phyloP scores from a whole-genome alignment of 2,888 invertebrate species.

The Aspidapion aeneum region DNA sequence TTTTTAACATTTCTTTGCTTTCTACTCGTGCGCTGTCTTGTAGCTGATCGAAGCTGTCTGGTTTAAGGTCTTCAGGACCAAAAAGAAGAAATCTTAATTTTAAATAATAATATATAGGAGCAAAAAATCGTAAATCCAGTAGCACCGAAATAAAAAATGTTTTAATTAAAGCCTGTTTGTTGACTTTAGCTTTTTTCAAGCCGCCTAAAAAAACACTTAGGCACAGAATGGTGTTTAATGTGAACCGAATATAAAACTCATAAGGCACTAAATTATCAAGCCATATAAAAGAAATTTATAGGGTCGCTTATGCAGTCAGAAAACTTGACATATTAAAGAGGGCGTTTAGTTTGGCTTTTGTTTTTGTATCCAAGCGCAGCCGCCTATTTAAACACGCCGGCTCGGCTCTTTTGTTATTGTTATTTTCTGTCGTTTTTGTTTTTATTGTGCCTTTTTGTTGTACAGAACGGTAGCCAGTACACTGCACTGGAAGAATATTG shows the following conservation, averaged over 20 bases:
- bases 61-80: too few species aligned
- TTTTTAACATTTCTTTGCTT: too few species aligned
- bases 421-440: not conserved
- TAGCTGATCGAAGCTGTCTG: too few species aligned
- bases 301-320: not conserved
- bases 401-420: not conserved
- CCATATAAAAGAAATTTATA: not conserved
- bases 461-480: not conserved
- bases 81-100: too few species aligned
- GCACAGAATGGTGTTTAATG: not conserved
- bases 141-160: too few species aligned
- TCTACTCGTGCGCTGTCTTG: too few species aligned
- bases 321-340: conserved; percentile 4
- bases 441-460: not conserved
- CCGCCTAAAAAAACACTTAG: not conserved
- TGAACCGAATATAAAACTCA: not conserved
- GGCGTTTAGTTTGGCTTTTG: not conserved
- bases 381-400: not conserved
- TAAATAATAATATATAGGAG: too few species aligned
- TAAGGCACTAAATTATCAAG: not conserved
- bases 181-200: not conserved
- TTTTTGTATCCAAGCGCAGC: conserved; percentile 1
- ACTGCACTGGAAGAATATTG: not conserved
- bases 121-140: too few species aligned
- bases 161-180: too few species aligned